Evolutionary conservation across 2,888 invertebrate species (phyloP).

Genomic region (Thera obeliscata): DNA sequence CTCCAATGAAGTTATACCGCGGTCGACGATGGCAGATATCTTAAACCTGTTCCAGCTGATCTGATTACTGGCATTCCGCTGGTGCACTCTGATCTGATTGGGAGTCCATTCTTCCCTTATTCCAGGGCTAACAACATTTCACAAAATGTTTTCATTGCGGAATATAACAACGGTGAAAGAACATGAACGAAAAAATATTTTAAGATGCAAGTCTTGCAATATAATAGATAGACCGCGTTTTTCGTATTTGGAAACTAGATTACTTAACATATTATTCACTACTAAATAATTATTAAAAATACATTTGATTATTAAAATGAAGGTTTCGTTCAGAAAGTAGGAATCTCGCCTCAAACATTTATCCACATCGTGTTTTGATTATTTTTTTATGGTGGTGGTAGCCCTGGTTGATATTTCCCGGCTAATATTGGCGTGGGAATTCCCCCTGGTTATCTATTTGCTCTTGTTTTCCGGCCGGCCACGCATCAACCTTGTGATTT

Average conservation of each 20-base stretch:
- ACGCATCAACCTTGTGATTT: constrained; percentile 16
- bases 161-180: no score
- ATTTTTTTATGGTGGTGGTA: constrained; percentile 3
- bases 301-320: no score
- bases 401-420: constrained; percentile 7
- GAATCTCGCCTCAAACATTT: not conserved
- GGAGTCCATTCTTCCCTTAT: constrained; percentile 6
- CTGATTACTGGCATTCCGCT: constrained; percentile 10
- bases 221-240: no score
- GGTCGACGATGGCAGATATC: constrained; percentile 1
- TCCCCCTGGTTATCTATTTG: constrained; percentile 22
- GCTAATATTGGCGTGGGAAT: constrained; percentile 16
- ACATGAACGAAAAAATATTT: no score
- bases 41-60: constrained; percentile 11
- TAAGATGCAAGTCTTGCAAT: no score
- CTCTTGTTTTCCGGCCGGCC: constrained; percentile 22
- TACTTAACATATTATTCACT: no score
- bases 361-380: not conserved
- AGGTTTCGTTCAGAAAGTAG: not conserved
- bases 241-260: no score
- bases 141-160: no score
- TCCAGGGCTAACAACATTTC: not conserved
- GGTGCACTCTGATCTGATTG: constrained; percentile 12
- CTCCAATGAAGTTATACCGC: not conserved
- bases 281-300: no score